Evolutionary conservation across 2,113 vertebrate species (phyloP), one percentile per base, ranked within the genome.

Genomic region (Limnothrissa miodon): DNA sequence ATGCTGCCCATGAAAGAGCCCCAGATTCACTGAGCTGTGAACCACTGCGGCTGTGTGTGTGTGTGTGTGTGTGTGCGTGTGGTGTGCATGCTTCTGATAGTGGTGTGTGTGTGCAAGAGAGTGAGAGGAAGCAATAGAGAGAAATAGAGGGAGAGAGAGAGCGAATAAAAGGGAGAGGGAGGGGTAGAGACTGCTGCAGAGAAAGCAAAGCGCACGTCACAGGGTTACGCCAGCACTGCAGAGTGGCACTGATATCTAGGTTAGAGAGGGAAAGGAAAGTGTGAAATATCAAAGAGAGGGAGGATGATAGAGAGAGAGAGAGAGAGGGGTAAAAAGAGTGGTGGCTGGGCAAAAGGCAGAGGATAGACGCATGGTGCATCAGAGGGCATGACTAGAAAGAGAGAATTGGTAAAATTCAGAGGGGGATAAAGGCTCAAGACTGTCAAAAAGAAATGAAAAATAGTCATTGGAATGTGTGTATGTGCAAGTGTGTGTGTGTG

Each of bases 241-340:
- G 85, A 81, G 74, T 48, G 74, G 46, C 44, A 17, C 82, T 81
- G 85, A 83, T 56, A 83, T 83, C 81, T 83, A 79, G 82, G 82
- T 80, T 83, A 86, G 21, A 39, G 21, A 10, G 17, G 36, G 79
- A 13, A 42, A n/a, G 23, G 23, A 25, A 39, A 48, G 79, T 53
- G 48, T 53, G 48, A 53, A 53, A 84, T 84, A 80, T 80, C 79
- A 86, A 39, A 79, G 79, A 62, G 74, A 5, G 39, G 25, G 78
- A 56, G 51, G 82, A 59, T 83, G 78, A 48, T 51, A 80, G 62
- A 39, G 66, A 78, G 78, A 79, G 29, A 80, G 3, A 53, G 59
- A 44, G 7, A 81, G 59, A 66, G 17, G 59, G 78, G 80, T 53
- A 48, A 53, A 44, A 5, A 79, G 78, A 44, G 19, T 10, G 78